Conservation (phyloP, 1,140 invertebrate species). For the Tetramorium simillimum region DNA sequence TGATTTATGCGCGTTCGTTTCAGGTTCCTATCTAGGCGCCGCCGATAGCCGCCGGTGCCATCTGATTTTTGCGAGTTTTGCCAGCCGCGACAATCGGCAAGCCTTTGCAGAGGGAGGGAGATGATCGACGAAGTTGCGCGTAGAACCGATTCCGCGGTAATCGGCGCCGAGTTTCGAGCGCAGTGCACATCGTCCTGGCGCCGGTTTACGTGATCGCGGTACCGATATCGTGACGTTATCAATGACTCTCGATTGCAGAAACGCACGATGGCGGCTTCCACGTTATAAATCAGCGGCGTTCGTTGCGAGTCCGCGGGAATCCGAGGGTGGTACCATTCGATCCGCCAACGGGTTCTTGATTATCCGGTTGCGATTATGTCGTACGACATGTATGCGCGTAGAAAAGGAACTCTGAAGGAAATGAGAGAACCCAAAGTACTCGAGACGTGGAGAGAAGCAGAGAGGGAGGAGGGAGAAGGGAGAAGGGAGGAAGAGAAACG, state of each 20-base stretch:
- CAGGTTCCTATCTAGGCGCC: slow-evolving; percentile 33
- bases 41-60: slow-evolving; percentile 31
- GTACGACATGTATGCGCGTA: slow-evolving; percentile 32
- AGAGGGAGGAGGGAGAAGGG: background rate
- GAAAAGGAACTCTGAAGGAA: slow-evolving; percentile 21
- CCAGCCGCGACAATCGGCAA: slow-evolving; percentile 15
- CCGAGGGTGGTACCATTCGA: slow-evolving; percentile 46
- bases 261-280: slow-evolving; percentile 69
- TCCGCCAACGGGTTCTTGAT: slow-evolving; percentile 71
- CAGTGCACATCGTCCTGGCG: slow-evolving; percentile 66
- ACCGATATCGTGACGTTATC: slow-evolving; percentile 74
- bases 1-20: slow-evolving; percentile 24
- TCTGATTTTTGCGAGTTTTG: slow-evolving; percentile 45
- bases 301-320: slow-evolving; percentile 67
- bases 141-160: slow-evolving; percentile 62
- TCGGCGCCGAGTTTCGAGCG: slow-evolving; percentile 64
- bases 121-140: slow-evolving; percentile 45
- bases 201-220: slow-evolving; percentile 73
- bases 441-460: background rate
- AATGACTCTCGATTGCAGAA: slow-evolving; percentile 77
- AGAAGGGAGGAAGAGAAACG: background rate
- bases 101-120: background rate
- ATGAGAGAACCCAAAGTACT: background rate
- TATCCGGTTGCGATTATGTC: slow-evolving; percentile 71
- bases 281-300: slow-evolving; percentile 77